Base-by-base conservation (phyloP, 2,113 vertebrate species). In the Prietella phreatophila region DNA sequence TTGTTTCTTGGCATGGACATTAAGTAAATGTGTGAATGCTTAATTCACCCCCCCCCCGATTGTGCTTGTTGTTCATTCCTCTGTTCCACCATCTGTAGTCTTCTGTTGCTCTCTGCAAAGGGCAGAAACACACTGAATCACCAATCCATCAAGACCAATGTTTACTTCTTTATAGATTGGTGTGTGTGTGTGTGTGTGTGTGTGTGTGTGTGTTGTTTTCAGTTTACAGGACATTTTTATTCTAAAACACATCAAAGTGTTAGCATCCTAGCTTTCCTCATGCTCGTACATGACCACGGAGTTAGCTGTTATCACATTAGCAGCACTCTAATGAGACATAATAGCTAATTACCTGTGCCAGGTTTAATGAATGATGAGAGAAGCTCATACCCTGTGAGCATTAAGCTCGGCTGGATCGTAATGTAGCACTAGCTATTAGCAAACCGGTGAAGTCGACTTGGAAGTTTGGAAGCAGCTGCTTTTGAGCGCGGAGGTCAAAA, bases 61-160 rank as follows among this genome's bases (percentile, higher is more conserved):
- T 33, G 30, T 60, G 60, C 56, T 82, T 6, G 27, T 55, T 55
- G 79, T 27, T 82, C 19, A 25, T 60, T 60, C 80, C 80, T 60
- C 55, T 25, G 19, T 82, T 82, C 56, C 19, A 25, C 80, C 86
- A 82, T 60, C 82, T 87, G 82, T 60, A 47, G 55, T 63, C 73
- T 85, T 85, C 13, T 58, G 69, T 71, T 85, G 63, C 53, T 65
- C 47, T 87, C 14, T 39, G 33, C 13, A 20, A 30, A 87, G 56
- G 47, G 47, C 87, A 71, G 27, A 50, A 63, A 30, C 79, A 80
- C 71, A 71, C n/a, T 86, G 84, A 88, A 81, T 88, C 83, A 86
- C 33, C 58, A 22, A 33, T 75, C 71, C 47, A 42, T 78, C 22
- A 80, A 69, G 58, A 55, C 30, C 47, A 56, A 13, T 25, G 56